A percentile compares a stretch with the other conserved stretches of the same genome.
phyloP scores from a whole-genome alignment of 2,888 invertebrate genomes.

The Apamea crenata region DNA sequence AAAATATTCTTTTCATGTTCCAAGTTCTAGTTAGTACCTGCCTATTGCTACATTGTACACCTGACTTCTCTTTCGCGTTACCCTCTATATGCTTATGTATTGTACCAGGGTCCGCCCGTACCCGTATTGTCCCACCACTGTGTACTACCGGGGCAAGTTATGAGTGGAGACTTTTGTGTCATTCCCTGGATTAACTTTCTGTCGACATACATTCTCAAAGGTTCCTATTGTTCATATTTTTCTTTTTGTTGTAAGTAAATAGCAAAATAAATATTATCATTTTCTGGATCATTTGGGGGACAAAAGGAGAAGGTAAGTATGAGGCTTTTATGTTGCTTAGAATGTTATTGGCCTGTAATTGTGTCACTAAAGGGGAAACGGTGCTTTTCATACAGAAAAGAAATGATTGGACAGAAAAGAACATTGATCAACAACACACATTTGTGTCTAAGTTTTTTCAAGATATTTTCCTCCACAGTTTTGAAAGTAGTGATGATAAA shows the following conservation, averaged over 20 bases:
- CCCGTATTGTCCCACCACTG: slow-evolving; percentile 75
- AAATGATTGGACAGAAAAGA: background rate
- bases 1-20: too few species aligned
- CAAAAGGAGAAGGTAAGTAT: slow-evolving; percentile 11
- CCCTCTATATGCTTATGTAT: slow-evolving; percentile 32
- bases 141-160: slow-evolving; percentile 77
- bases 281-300: slow-evolving; percentile 33
- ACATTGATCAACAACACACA: background rate
- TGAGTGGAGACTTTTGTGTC: slow-evolving; percentile 78
- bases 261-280: slow-evolving; percentile 42
- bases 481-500: too few species aligned
- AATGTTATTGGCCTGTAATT: slow-evolving; percentile 23
- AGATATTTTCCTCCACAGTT: background rate
- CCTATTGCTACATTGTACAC: too few species aligned
- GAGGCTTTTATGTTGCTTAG: slow-evolving; percentile 1
- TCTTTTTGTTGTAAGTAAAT: slow-evolving; percentile 55
- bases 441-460: background rate
- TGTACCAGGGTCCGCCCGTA: slow-evolving; percentile 54
- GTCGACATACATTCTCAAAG: slow-evolving; percentile 71
- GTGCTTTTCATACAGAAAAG: background rate
- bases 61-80: too few species aligned
- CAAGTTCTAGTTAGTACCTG: too few species aligned
- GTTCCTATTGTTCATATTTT: slow-evolving; percentile 61
- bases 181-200: slow-evolving; percentile 73
- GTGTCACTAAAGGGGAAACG: background rate